phyloP scores from a whole-genome alignment of 2,113 vertebrate species.

The Odontophorus gujanensis region DNA sequence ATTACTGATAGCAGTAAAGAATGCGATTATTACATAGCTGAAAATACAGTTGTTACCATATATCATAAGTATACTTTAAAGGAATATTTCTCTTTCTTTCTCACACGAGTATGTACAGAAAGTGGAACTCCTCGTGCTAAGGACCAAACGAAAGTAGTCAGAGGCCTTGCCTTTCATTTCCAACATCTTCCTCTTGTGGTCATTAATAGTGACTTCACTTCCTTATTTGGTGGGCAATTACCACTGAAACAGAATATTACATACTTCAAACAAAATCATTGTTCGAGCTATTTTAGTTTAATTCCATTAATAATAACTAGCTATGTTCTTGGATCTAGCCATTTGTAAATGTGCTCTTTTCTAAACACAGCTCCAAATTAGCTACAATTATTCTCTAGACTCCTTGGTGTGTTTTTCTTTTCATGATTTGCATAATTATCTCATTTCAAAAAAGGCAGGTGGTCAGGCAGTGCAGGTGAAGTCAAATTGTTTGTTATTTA shows the following conservation, averaged over 20 bases:
- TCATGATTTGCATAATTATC: background rate
- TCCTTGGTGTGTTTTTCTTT: background rate
- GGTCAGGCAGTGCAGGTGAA: background rate
- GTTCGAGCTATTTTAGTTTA: background rate
- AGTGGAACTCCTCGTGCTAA: slow-evolving; percentile 43
- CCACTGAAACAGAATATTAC: background rate
- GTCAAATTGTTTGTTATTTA: slow-evolving; percentile 36
- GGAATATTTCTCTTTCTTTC: background rate
- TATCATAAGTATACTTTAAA: slow-evolving; percentile 48
- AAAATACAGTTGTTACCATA: slow-evolving; percentile 32
- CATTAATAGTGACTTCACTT: slow-evolving; percentile 51
- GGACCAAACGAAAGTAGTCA: slow-evolving; percentile 25
- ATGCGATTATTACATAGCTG: slow-evolving; percentile 53
- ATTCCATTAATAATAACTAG: background rate
- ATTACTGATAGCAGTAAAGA: slow-evolving; percentile 25
- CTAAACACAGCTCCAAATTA: background rate
- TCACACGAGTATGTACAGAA: slow-evolving; percentile 20
- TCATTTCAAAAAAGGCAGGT: background rate
- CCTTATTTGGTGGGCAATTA: background rate
- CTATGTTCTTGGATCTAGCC: background rate
- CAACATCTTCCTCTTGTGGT: slow-evolving; percentile 21
- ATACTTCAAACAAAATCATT: background rate
- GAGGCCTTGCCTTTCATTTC: background rate
- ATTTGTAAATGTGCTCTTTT: background rate
- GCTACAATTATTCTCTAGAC: background rate